Base-by-base conservation (phyloP, 2,797 vertebrate species). In the Melanotaenia nigrans region DNA sequence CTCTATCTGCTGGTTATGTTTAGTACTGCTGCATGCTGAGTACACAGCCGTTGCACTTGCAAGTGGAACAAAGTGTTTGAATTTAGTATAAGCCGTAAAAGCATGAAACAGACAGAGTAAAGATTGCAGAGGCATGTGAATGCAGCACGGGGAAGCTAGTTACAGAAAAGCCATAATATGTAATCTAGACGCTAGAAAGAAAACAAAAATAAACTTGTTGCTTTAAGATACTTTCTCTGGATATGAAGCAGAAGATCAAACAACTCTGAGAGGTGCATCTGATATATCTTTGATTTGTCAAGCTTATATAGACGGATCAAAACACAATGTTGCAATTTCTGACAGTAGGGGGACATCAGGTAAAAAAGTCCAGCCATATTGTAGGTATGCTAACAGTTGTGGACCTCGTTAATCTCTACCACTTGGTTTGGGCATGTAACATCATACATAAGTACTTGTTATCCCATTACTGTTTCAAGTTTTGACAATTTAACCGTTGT, bases 1-100 rank as follows among this genome's bases (percentile, higher is more conserved):
- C 81, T 47, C 85, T 81, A 75, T 67, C 89, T 92, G 69, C 79
- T 89, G 90, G 78, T 56, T 14, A 61, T 45, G 5, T 18, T 57
- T 5, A 33, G 22, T 58, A 65, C 71, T 74, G 64, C 67, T 71
- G 67, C 77, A 83, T 75, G 64, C 36, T 75, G 9, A 66, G 9
- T 4, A 28, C 25, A 45, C 36, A 8, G 16, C 5, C 32, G 25
- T 24, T 56, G 66, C 16, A 66, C 6, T 2, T 53, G 1, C 56
- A 33, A 69, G 14, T 10, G 8, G 9, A 25, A 54, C 3, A 6
- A 42, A 14, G 40, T 18, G 14, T 42, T 18, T 5, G 18, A 18
- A 16, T 42, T 42, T 42, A 42, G 16, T 42, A 18, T 42, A 18
- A 42, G 16, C 40, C 5, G 5, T 42, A 18, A 42, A 42, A 42